Evolutionary conservation across 2,797 vertebrate genomes (phyloP), one percentile per base, ranked within the genome.

Genomic region (Margarornis squamiger): DNA sequence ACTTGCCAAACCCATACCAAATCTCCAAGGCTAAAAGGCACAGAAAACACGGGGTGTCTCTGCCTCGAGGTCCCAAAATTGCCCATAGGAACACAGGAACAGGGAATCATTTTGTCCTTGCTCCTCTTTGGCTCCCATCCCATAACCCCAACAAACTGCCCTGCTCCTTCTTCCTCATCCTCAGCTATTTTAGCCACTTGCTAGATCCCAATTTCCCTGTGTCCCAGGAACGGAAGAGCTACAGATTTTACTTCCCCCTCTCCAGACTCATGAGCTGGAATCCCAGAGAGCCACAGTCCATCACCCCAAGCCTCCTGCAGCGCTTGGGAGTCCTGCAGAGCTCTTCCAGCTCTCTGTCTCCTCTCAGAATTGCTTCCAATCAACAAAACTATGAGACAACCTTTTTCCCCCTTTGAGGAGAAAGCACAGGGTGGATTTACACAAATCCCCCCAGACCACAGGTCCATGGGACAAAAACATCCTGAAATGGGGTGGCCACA

Each of bases 21-120:
- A 43, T 22, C 77, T 61, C 82, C 0, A 1, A 45, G 80, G 61
- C 22, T 7, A 24, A 77, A 55, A 88, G 6, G 20, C 2, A 1
- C 65, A 52, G 29, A 41, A 48, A 80, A 59, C 2, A 3, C 1
- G 5, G 63, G 49, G 13, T 30, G 30, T 21, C 76, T 57, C 26
- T 2, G 23, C 46, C 59, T 57, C 2, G 0, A 66, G 34, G 10
- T 12, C 21, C 77, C n/a, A 11, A 46, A 67, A 19, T 14, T 19
- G 3, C 65, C 52, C 0, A 0, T 0, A 32, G 70, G 38, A 30
- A 54, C 7, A 2, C 0, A 17, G 67, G 51, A 38, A 12, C 4
- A n/a, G 29, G 30, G 48, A 8, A 38, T 59, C 4, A 3, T n/a
- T 78, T 34, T 70, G 75, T 5, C 15, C 22, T 51, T 49, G 57